Evolutionary conservation across 1,140 invertebrate genomes (phyloP), one percentile per base, ranked within the genome.

Genomic region (Drosophila ambigua): DNA sequence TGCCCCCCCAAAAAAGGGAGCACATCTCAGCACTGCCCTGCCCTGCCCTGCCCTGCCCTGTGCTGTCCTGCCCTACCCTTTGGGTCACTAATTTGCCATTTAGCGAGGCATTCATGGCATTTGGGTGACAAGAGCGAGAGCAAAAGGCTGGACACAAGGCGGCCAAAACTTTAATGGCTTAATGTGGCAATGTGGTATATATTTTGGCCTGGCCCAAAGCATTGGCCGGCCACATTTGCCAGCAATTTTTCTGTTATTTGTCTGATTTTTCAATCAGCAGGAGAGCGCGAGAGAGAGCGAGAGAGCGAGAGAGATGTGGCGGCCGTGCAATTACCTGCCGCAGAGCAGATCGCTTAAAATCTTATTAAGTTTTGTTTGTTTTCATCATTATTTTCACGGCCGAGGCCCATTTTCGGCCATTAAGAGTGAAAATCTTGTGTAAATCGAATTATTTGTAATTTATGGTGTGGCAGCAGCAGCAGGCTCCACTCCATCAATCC

Each of bases 371-470:
- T 87, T 87, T 87, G 83, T 87, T 87, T 87, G 83, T 87, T 87
- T 87, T 87, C 83, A 87, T 87, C 83, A 87, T 87, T 87, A 83
- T 83, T 79, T 87, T 88, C 83, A 87, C 83, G 83, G 81, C 78
- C 79, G 82, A 80, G 55, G 83, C 73, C 76, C 83, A 87, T 87
- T 87, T 87, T 87, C 83, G 82, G 79, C 82, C 82, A 88, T 87
- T 87, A 87, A 87, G 83, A 88, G 83, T 83, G 83, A 88, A 88
- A 88, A 88, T 89, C 83, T 88, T 88, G 83, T 88, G 83, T 88
- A 88, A 88, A 88, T 88, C 83, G 83, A 88, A 88, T 88, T 88
- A 88, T 88, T 88, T 88, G 83, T 88, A 88, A 88, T 88, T 88
- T 88, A 88, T 88, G 83, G 83, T 88, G 79, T 88, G 83, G 83